Conservation (phyloP, 2,888 invertebrate species). For the Megaustenia siamemsis region DNA sequence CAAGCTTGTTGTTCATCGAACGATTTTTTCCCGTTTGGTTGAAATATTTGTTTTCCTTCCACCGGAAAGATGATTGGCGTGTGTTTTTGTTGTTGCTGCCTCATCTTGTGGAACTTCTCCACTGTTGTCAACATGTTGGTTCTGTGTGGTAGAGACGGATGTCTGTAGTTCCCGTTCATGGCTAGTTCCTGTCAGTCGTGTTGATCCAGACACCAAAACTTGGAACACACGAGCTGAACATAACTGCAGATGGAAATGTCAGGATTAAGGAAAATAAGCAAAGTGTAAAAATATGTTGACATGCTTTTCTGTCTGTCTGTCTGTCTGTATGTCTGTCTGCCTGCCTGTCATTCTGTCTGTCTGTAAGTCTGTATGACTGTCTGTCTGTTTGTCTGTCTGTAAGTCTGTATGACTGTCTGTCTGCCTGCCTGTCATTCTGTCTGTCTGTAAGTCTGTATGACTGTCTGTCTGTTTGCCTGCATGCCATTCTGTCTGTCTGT, state of each 20-base stretch:
- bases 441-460: no score
- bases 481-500: no score
- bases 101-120: conserved; percentile 66
- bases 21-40: conserved; percentile 15
- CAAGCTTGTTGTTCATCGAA: neutral
- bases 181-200: conserved; percentile 15
- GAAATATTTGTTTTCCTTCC: conserved; percentile 69
- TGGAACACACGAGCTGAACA: conserved; percentile 65
- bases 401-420: no score
- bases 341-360: no score
- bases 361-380: no score
- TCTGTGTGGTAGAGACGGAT: conserved; percentile 3
- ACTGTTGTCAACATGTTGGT: conserved; percentile 64
- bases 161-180: conserved; percentile 45
- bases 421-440: no score
- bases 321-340: no score
- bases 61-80: conserved; percentile 61
- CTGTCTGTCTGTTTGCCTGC: no score
- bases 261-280: no score
- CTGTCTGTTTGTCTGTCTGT: no score
- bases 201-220: conserved; percentile 62
- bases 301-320: no score
- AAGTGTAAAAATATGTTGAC: no score
- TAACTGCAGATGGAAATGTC: conserved; percentile 14
- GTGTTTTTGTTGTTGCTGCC: conserved; percentile 64